A percentile compares a stretch with the other conserved stretches of the same genome.
Conservation (phyloP, 2,113 vertebrate genomes). For the Monopterus albus region DNA sequence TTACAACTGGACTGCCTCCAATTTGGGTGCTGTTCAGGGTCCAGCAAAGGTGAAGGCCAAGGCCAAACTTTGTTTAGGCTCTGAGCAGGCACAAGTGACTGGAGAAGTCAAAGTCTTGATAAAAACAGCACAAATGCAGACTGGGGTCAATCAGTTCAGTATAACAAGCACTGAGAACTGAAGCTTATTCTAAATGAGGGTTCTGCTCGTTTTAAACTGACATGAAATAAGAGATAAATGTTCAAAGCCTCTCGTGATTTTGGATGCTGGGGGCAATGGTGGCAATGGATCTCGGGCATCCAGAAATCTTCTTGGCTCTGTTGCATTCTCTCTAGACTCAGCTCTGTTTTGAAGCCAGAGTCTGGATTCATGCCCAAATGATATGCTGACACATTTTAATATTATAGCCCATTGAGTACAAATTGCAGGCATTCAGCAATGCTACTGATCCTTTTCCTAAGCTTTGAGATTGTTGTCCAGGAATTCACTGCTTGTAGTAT, state of each 20-base stretch:
- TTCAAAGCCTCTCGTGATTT: conserved; percentile 29
- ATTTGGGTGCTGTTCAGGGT: conserved; percentile 56
- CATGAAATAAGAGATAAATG: not conserved
- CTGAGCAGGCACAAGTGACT: conserved; percentile 44
- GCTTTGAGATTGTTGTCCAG: conserved; percentile 7
- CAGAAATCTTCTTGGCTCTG: conserved; percentile 23
- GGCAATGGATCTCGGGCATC: not conserved
- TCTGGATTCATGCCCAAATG: conserved; percentile 34
- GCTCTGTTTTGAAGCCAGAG: not conserved
- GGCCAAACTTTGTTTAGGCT: conserved; percentile 57
- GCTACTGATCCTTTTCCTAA: conserved; percentile 43
- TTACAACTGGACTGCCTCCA: conserved; percentile 65
- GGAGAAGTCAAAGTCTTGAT: conserved; percentile 37
- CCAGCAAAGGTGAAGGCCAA: conserved; percentile 37
- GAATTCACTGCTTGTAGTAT: not conserved
- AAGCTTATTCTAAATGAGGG: conserved; percentile 27
- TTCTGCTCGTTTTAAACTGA: not conserved
- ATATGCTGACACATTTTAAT: not conserved
- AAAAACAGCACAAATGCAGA: conserved; percentile 32
- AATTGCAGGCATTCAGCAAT: conserved; percentile 7
- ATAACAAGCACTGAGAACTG: conserved; percentile 3
- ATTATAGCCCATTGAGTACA: not conserved
- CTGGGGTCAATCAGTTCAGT: conserved; percentile 39
- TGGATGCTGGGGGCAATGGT: not conserved
- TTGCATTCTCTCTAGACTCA: not conserved